Evolutionary conservation across 2,113 vertebrate genomes (phyloP).

Genomic region (Esox niger): DNA sequence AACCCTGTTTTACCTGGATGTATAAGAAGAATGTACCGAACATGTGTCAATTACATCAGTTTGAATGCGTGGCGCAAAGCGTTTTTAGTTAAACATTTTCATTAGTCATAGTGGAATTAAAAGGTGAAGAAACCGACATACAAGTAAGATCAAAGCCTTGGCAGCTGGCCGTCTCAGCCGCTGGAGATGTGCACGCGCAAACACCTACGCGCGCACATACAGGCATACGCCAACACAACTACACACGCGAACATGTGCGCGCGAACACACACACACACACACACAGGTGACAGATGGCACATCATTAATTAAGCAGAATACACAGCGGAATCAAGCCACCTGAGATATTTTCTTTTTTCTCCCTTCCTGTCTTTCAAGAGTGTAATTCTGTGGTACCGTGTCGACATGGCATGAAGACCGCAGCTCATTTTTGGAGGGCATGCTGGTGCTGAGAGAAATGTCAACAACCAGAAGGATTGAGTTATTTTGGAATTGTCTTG

Average conservation of each 20-base stretch:
- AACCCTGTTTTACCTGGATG: no score
- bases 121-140: slow-evolving; percentile 28
- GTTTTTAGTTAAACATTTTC: no score
- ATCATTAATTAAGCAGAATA: slow-evolving; percentile 68
- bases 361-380: slow-evolving; percentile 16
- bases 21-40: no score
- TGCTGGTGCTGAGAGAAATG: neutral
- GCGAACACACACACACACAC: slow-evolving; percentile 21
- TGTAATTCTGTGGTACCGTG: slow-evolving; percentile 27
- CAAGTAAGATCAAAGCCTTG: slow-evolving; percentile 66
- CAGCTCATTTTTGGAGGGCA: neutral
- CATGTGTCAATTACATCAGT: no score
- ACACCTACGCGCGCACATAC: no score
- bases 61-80: no score
- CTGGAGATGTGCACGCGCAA: slow-evolving; percentile 37
- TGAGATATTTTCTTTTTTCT: slow-evolving; percentile 38
- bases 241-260: no score
- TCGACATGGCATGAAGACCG: no score
- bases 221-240: no score
- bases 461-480: neutral
- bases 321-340: slow-evolving; percentile 53
- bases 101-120: slow-evolving; percentile 10
- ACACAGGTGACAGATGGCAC: slow-evolving; percentile 64
- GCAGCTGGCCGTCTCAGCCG: slow-evolving; percentile 60
- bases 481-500: neutral